Percentiles rank a stretch among this genome's conserved stretches.
These are phyloP conservation scores for Ceratoteleas bidentatus DNA, from an alignment of 1,140 invertebrate species.

Conservation along the genomic window DNA sequence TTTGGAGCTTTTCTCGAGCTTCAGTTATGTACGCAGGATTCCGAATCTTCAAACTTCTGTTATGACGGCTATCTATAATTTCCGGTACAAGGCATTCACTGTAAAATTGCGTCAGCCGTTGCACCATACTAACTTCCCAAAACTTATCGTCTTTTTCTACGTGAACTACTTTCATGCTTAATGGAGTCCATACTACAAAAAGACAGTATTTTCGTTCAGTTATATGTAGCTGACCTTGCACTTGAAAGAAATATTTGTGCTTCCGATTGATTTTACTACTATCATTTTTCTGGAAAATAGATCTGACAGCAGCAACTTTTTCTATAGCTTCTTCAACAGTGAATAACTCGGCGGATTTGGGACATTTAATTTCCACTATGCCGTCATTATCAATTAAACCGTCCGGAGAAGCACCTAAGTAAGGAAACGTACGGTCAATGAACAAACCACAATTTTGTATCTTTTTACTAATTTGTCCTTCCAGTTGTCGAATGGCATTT, in stretches of 20 bases:
- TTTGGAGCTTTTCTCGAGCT: constrained; percentile 15
- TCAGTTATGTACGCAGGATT: constrained; percentile 59
- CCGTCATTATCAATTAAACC: constrained; percentile 65
- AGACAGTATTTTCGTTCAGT: constrained; percentile 23
- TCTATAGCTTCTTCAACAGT: constrained; percentile 25
- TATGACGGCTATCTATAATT: constrained; percentile 67
- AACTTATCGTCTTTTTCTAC: constrained; percentile 28
- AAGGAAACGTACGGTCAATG: constrained; percentile 14
- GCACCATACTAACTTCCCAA: constrained; percentile 32
- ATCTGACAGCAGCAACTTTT: background rate
- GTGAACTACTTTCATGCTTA: constrained; percentile 25
- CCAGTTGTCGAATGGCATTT: constrained; percentile 47
- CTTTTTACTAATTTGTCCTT: background rate
- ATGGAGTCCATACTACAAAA: constrained; percentile 51
- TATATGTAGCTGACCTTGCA: constrained; percentile 31
- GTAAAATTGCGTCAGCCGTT: constrained; percentile 64
- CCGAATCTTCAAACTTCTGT: constrained; percentile 58
- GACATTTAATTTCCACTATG: constrained; percentile 32
- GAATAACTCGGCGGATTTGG: background rate
- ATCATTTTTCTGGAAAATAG: constrained; percentile 30
- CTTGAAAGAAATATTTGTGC: constrained; percentile 28
- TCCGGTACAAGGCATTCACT: constrained; percentile 69
- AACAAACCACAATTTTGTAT: constrained; percentile 12
- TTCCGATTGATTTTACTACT: constrained; percentile 13
- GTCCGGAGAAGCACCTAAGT: constrained; percentile 17